These are phyloP conservation scores for Idris sp. DNA, from an alignment of 1,140 invertebrate species.

Conservation along the genomic window DNA sequence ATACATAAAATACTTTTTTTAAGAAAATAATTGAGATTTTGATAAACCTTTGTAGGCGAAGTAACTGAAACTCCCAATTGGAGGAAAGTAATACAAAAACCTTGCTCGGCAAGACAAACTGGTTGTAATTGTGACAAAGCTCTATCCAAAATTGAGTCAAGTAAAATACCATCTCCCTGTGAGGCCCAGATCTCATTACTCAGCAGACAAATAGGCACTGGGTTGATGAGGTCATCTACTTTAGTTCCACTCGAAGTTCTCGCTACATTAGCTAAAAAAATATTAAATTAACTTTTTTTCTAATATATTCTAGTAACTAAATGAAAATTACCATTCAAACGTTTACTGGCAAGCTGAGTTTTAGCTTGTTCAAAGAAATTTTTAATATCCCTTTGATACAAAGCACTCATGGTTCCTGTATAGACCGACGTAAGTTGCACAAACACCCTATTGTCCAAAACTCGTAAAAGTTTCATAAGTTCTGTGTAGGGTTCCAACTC, in stretches of 20 bases:
- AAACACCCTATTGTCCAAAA: conserved; percentile 90
- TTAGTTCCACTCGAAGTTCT: conserved; percentile 69
- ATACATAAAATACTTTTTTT: no score
- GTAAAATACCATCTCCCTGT: conserved; percentile 72
- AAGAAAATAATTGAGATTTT: conserved; percentile 1
- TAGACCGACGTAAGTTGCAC: conserved; percentile 89
- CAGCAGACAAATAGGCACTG: conserved; percentile 73
- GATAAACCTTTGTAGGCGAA: conserved; percentile 74
- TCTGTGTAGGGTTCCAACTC: conserved; percentile 91
- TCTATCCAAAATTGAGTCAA: conserved; percentile 87
- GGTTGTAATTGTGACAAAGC: conserved; percentile 93
- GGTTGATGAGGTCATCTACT: conserved; percentile 70
- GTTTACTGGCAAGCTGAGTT: conserved; percentile 75
- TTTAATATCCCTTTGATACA: conserved; percentile 91
- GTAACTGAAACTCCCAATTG: conserved; percentile 84
- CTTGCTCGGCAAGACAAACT: conserved; percentile 95
- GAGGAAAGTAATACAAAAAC: conserved; percentile 96
- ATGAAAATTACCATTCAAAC: conserved; percentile 67
- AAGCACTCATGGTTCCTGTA: conserved; percentile 86
- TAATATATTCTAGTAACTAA: no score
- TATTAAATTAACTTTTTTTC: no score
- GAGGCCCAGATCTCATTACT: conserved; percentile 72
- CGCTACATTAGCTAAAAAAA: conserved; percentile 67
- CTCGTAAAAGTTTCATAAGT: conserved; percentile 93
- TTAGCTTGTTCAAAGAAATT: conserved; percentile 88